Base-by-base conservation (phyloP, 2,888 invertebrate genomes). In the Pristionchus mayeri region DNA sequence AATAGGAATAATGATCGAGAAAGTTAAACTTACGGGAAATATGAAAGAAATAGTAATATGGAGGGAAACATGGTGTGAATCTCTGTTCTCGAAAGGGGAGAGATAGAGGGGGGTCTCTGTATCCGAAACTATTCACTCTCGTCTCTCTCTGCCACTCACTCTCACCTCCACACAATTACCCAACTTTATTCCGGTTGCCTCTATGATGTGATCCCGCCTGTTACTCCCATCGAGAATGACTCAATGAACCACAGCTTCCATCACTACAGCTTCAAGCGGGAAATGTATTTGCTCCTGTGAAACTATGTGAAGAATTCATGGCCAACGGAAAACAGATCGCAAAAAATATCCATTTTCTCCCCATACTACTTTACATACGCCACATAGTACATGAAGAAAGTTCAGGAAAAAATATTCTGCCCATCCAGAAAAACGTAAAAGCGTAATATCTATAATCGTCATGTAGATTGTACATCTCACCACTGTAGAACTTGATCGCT, bases 181-280 rank as follows among this genome's bases (percentile, higher is more conserved):
- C 80, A 24, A 57, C 27, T 80, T 80, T 57, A 80, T 80, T 80
- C 80, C 80, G 80, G 80, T 80, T 80, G 40, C 48, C 57, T 50
- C 57, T 54, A 57, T 80, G 80, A 80, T 57, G 80, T 30, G 57
- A 80, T 80, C 80, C 40, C 71, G 44, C 44, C 71, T 71, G 37
- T 71, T 71, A 71, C 44, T 27, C 71, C 71, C 18, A 44, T 71
- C 71, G 71, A 71, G 71, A 71, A 44, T 24, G 4, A 44, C 71
- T 40, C 40, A 71, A 71, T 71, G 40, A 71, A 37, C 24, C 71
- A 16, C 4, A 54, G 11, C 7, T 54, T 54, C 21, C 13, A 44
- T 44, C n/a, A n/a, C n/a, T n/a, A n/a, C n/a, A n/a, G n/a, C n/a
- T n/a, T n/a, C n/a, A n/a, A n/a, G n/a, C n/a, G n/a, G n/a, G n/a